Conservation (phyloP, 2,113 vertebrate genomes). For the Corythornis madagascariensis region DNA sequence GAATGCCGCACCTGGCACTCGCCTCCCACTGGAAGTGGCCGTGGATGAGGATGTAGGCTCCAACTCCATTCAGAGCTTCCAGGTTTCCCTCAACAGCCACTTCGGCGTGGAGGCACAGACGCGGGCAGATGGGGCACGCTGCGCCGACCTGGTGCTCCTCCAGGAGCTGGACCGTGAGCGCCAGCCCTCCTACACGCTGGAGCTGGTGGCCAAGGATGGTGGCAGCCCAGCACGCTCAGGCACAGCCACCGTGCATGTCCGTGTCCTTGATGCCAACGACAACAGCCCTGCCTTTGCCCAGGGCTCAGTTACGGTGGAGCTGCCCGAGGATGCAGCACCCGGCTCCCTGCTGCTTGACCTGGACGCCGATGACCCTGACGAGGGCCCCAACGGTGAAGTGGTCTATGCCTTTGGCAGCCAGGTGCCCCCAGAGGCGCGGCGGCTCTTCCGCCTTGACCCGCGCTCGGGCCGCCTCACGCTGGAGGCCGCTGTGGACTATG, state of each 20-base stretch:
- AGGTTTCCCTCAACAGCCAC: conserved; percentile 90
- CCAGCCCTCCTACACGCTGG: conserved; percentile 85
- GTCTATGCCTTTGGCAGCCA: conserved; percentile 89
- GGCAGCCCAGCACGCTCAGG: conserved; percentile 85
- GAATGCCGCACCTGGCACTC: conserved; percentile 85
- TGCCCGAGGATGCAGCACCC: conserved; percentile 86
- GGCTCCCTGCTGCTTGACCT: conserved; percentile 87
- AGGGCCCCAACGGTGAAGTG: conserved; percentile 90
- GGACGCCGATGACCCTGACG: conserved; percentile 87
- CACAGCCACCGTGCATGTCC: conserved; percentile 84
- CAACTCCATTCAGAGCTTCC: conserved; percentile 92
- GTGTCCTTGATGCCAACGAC: conserved; percentile 93
- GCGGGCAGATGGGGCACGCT: conserved; percentile 91
- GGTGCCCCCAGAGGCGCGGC: conserved; percentile 84
- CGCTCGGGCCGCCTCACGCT: conserved; percentile 87
- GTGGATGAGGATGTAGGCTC: conserved; percentile 90
- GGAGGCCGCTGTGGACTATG: conserved; percentile 86
- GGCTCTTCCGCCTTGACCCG: conserved; percentile 88
- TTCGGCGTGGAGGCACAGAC: conserved; percentile 91
- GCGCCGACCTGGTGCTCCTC: conserved; percentile 92
- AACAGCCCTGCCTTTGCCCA: conserved; percentile 92
- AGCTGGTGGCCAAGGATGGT: conserved; percentile 90
- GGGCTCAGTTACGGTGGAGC: conserved; percentile 83
- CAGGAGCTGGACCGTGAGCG: conserved; percentile 91
- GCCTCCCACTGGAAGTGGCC: conserved; percentile 87